Evolutionary conservation across 2,888 invertebrate genomes (phyloP).

Genomic region (Lepidocyrtinus sp.): DNA sequence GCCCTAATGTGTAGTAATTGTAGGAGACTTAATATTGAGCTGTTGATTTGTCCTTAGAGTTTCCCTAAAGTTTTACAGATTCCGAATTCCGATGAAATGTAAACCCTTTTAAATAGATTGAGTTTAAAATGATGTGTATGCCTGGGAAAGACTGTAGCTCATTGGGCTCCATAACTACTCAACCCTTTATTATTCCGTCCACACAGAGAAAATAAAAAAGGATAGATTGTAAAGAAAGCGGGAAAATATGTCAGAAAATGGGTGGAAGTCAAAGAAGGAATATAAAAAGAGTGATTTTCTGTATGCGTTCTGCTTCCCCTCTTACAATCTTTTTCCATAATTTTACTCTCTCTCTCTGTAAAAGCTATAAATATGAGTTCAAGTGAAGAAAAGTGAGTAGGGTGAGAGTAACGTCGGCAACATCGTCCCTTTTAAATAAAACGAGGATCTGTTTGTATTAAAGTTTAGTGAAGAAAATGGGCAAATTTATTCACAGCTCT

Average conservation of each 20-base stretch:
- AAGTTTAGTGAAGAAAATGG: conserved; percentile 59
- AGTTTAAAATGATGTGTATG: conserved; percentile 8
- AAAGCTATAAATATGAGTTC: conserved; percentile 31
- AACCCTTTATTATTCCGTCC: not conserved
- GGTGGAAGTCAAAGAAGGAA: conserved; percentile 17
- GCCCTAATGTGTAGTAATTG: too few relatives aligned
- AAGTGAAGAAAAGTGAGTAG: conserved; percentile 40
- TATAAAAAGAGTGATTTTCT: conserved; percentile 26
- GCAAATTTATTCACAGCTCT: conserved; percentile 70
- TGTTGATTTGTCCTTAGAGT: too few relatives aligned
- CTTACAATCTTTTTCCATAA: not conserved
- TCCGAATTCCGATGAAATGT: too few relatives aligned
- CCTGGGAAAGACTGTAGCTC: not conserved
- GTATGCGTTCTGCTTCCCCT: not conserved
- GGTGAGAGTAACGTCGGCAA: conserved; percentile 20
- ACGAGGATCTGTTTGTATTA: not conserved
- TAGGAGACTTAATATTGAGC: too few relatives aligned
- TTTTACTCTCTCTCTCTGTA: not conserved
- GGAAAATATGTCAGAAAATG: conserved; percentile 27
- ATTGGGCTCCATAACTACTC: not conserved
- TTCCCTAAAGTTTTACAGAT: too few relatives aligned
- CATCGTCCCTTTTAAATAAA: conserved; percentile 33
- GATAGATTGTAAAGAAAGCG: not conserved
- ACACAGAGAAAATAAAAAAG: not conserved
- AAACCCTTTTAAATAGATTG: conserved; percentile 36